phyloP scores from a whole-genome alignment of 2,113 vertebrate species.

The Chloropsis cyanopogon region DNA sequence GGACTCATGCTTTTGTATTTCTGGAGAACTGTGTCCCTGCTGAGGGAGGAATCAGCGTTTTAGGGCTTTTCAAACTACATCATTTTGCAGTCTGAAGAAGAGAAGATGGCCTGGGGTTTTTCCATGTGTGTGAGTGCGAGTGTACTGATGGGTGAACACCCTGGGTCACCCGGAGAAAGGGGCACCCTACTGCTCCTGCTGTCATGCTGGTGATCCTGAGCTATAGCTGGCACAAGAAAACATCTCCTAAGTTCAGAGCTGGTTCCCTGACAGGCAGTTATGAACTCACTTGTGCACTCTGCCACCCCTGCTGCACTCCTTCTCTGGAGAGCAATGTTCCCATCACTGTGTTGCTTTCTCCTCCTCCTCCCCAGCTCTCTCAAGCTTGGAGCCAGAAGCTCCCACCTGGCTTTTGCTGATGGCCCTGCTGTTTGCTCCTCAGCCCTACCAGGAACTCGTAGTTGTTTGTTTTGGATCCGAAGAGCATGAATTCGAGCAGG shows the following conservation, averaged over 20 bases:
- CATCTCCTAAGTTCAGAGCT: neutral
- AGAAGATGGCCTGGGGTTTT: neutral
- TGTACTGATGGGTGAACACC: neutral
- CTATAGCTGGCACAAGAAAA: neutral
- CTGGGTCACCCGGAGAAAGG: neutral
- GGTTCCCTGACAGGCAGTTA: neutral
- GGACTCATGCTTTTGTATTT: slow-evolving; percentile 16
- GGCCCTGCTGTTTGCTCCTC: neutral
- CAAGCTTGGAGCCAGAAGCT: neutral
- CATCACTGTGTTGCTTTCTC: neutral
- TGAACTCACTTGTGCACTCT: neutral
- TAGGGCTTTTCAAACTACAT: neutral
- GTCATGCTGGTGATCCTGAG: neutral
- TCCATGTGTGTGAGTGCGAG: neutral
- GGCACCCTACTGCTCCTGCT: neutral
- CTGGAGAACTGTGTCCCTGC: neutral
- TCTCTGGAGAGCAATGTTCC: neutral
- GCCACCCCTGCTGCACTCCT: neutral
- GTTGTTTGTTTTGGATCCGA: neutral
- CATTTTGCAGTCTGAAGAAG: neutral
- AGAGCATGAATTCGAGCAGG: neutral
- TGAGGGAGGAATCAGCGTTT: neutral
- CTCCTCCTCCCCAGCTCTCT: neutral
- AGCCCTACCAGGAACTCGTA: neutral
- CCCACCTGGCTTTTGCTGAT: neutral